Percentiles rank a stretch among this genome's conserved stretches.
These are phyloP conservation scores for Panzeria rudis DNA, from an alignment of 2,888 invertebrate species.

Conservation along the genomic window DNA sequence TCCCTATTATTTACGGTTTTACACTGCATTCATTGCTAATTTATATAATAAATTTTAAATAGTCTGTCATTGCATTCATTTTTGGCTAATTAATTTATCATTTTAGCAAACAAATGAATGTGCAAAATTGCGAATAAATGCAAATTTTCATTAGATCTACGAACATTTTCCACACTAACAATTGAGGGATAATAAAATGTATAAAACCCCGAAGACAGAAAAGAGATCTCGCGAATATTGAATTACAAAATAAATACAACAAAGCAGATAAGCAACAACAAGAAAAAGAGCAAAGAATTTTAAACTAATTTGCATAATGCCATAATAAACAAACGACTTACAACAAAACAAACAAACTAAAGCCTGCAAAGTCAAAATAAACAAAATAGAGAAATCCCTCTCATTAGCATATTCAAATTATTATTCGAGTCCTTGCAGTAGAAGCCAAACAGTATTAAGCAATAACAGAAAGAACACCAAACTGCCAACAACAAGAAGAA, in stretches of 20 bases:
- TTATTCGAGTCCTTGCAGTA: slow-evolving; percentile 6
- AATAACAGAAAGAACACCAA: slow-evolving; percentile 28
- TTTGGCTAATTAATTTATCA: slow-evolving; percentile 53
- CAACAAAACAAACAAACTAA: slow-evolving; percentile 73
- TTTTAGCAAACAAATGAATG: slow-evolving; percentile 6
- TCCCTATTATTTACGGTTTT: neutral
- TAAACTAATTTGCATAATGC: slow-evolving; percentile 77
- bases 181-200: neutral
- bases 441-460: slow-evolving; percentile 33
- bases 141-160: slow-evolving; percentile 30
- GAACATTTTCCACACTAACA: slow-evolving; percentile 31
- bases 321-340: slow-evolving; percentile 69
- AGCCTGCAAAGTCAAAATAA: slow-evolving; percentile 71
- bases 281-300: slow-evolving; percentile 71
- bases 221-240: slow-evolving; percentile 79
- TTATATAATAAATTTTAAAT: slow-evolving; percentile 43
- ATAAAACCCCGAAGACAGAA: slow-evolving; percentile 9
- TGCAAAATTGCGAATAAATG: slow-evolving; percentile 62
- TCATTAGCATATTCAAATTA: slow-evolving; percentile 72
- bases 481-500: slow-evolving; percentile 24
- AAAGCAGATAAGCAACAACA: slow-evolving; percentile 19
- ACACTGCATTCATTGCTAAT: slow-evolving; percentile 27
- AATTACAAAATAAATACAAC: slow-evolving; percentile 75
- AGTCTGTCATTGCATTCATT: neutral
- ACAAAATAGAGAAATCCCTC: slow-evolving; percentile 55